phyloP scores from a whole-genome alignment of 2,888 invertebrate species.

The Agriopis marginaria region DNA sequence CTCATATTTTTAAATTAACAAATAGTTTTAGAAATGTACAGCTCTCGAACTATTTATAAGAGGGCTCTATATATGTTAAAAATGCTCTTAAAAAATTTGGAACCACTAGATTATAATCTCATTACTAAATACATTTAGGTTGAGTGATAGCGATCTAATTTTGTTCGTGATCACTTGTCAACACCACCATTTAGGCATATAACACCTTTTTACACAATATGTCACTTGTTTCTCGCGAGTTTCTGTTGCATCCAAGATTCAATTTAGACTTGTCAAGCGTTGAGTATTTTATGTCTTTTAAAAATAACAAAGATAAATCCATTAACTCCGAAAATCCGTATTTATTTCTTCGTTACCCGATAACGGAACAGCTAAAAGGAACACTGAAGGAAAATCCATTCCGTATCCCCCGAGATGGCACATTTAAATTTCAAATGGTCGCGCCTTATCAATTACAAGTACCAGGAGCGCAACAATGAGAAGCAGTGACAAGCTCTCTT shows the following conservation, averaged over 20 bases:
- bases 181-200: background rate
- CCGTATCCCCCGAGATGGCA: constrained; percentile 56
- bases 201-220: background rate
- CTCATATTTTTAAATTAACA: too few relatives aligned
- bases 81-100: too few relatives aligned
- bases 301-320: constrained; percentile 35
- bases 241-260: constrained; percentile 13
- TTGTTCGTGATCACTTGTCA: too few relatives aligned
- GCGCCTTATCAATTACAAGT: constrained; percentile 85
- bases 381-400: constrained; percentile 66
- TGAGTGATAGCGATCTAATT: too few relatives aligned
- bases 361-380: constrained; percentile 52
- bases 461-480: constrained; percentile 67
- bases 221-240: background rate
- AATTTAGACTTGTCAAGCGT: constrained; percentile 20
- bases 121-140: too few relatives aligned
- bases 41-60: too few relatives aligned
- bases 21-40: too few relatives aligned
- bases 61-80: too few relatives aligned
- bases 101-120: too few relatives aligned
- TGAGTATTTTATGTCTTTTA: constrained; percentile 12
- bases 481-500: constrained; percentile 73
- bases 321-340: constrained; percentile 37
- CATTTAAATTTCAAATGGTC: constrained; percentile 81
- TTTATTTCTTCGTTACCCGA: constrained; percentile 48